Base-by-base conservation (phyloP, 2,888 invertebrate genomes). In the Catocala nupta region DNA sequence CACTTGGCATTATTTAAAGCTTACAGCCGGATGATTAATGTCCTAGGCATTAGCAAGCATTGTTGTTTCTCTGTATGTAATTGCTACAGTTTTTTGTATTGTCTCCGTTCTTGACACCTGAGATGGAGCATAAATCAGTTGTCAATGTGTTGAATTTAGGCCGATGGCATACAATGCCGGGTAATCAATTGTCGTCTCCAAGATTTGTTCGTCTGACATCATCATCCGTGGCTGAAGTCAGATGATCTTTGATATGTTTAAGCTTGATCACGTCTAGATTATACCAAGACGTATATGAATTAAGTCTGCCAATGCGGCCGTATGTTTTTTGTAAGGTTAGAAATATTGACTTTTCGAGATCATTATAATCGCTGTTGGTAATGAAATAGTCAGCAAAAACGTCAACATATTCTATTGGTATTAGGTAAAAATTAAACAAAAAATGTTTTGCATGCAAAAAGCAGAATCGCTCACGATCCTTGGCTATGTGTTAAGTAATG, bases 41-140 rank as follows among this genome's bases (percentile, higher is more conserved):
- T 85, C 75, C 71, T 69, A 78, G 77, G 79, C 81, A 81, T 87
- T 84, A 87, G 83, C 82, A 81, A 79, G 81, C 82, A 86, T 87
- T 87, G 86, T 87, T 82, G 81, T 86, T 83, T 84, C 85, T 86
- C 72, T 84, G 73, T 82, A 71, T 90, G 85, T 88, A 84, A 89
- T 89, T 89, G 90, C 81, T 85, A 84, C 80, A 85, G 77, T 86
- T 88, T 88, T 87, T 87, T 86, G 78, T 80, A 80, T 77, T 82
- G 86, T 87, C 85, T 85, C 78, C 76, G 79, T 72, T 88, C 84
- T 89, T 91, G 90, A 91, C 92, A 92, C 91, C 91, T 90, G 90
- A 88, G 88, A 79, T 80, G 70, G 72, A 80, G 79, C 81, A 93
- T 93, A 90, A 92, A 92, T 93, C 92, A 92, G 89, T 85, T 93